Percentiles rank a stretch among this genome's conserved stretches.
Evolutionary conservation across 2,888 invertebrate genomes (phyloP).

Genomic region (Galeruca laticollis): DNA sequence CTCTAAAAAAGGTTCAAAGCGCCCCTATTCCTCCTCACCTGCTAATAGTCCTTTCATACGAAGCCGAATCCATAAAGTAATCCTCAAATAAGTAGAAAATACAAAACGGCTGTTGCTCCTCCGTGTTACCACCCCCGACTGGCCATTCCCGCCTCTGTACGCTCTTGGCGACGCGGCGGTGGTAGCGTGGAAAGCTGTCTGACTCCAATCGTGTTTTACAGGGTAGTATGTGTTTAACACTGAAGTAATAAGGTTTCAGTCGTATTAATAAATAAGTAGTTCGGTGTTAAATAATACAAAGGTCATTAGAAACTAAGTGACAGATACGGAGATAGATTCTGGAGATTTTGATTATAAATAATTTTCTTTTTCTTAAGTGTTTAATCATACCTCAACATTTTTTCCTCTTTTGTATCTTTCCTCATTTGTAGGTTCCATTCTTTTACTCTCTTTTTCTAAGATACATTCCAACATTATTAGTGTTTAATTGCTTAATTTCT

Average conservation of each 20-base stretch:
- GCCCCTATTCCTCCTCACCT: slow-evolving; percentile 17
- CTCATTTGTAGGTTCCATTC: no score
- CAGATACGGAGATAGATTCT: not conserved
- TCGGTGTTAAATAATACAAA: no score
- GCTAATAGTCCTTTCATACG: slow-evolving; percentile 28
- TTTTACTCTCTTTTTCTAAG: no score
- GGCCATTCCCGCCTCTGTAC: slow-evolving; percentile 14
- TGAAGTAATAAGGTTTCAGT: not conserved
- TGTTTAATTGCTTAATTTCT: no score
- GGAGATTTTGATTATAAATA: not conserved
- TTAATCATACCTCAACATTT: no score
- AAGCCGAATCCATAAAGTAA: slow-evolving; percentile 22
- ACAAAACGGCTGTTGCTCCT: slow-evolving; percentile 37
- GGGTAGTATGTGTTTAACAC: slow-evolving; percentile 1
- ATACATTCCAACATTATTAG: no score
- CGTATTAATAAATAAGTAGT: not conserved
- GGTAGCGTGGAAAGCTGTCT: slow-evolving; percentile 34
- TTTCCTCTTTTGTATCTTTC: no score
- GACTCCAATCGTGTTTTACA: slow-evolving; percentile 22
- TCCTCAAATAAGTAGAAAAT: slow-evolving; percentile 38
- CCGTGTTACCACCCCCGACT: slow-evolving; percentile 25
- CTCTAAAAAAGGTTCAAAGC: slow-evolving; percentile 17
- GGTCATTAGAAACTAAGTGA: not conserved
- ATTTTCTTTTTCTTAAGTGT: no score
- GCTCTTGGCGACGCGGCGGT: slow-evolving; percentile 13